phyloP scores from a whole-genome alignment of 2,113 vertebrate species.

The Heterocephalus glaber region DNA sequence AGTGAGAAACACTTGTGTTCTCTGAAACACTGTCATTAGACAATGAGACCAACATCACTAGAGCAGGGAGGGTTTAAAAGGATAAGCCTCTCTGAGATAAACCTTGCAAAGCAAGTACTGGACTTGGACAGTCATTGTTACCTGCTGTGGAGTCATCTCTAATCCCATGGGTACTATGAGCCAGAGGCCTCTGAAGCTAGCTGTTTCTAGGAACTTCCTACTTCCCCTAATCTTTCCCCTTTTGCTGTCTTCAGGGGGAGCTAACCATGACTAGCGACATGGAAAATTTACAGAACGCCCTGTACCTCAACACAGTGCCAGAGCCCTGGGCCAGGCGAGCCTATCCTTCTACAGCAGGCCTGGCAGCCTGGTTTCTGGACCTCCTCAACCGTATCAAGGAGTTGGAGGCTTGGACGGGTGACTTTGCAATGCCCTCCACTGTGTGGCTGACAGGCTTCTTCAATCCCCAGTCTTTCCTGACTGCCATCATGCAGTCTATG shows the following conservation, averaged over 20 bases:
- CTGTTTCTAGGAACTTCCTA: background rate
- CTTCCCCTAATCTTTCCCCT: background rate
- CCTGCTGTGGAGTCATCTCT: background rate
- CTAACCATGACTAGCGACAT: constrained; percentile 95
- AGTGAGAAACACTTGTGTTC: background rate
- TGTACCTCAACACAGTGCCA: constrained; percentile 91
- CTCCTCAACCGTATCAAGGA: constrained; percentile 92
- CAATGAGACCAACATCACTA: background rate
- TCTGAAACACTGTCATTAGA: background rate
- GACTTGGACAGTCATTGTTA: background rate
- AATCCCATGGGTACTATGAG: background rate
- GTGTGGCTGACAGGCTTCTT: constrained; percentile 97
- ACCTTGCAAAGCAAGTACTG: background rate
- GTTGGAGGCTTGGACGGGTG: constrained; percentile 92
- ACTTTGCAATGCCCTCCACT: constrained; percentile 89
- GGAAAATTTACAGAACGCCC: constrained; percentile 92
- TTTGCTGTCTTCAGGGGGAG: constrained; percentile 88
- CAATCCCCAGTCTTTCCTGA: constrained; percentile 96
- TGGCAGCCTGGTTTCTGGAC: constrained; percentile 93
- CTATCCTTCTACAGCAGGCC: constrained; percentile 91
- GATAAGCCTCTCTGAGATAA: background rate
- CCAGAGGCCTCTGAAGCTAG: too few relatives aligned
- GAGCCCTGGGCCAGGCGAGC: constrained; percentile 91
- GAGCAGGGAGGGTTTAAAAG: background rate
- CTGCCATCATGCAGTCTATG: constrained; percentile 95